phyloP scores from a whole-genome alignment of 2,888 invertebrate species.

The Sepiola atlantica region DNA sequence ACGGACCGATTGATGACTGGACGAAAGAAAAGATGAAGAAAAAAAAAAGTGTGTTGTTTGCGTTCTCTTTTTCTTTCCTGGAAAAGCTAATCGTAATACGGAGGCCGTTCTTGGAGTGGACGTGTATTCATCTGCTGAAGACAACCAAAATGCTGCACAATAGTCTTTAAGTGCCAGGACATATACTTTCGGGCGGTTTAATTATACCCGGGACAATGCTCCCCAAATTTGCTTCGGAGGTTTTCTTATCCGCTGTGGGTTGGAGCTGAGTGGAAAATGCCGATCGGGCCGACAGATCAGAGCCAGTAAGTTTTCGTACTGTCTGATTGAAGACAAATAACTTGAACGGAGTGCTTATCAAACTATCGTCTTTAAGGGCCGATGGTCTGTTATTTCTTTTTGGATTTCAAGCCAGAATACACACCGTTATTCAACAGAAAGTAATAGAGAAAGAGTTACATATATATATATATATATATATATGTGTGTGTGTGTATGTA shows the following conservation, averaged over 20 bases:
- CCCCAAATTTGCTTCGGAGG: constrained; percentile 41
- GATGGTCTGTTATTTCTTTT: constrained; percentile 40
- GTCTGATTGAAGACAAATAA: constrained; percentile 39
- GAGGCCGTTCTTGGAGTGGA: neutral
- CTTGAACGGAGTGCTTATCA: neutral
- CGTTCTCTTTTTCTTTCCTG: neutral
- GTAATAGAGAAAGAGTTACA: neutral
- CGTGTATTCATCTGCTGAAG: constrained; percentile 36
- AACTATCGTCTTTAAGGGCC: constrained; percentile 12
- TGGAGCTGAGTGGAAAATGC: constrained; percentile 14
- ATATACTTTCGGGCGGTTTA: constrained; percentile 44
- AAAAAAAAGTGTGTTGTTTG: neutral
- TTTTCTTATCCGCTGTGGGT: neutral
- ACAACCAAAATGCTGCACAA: constrained; percentile 42
- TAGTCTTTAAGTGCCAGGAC: constrained; percentile 42
- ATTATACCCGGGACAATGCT: constrained; percentile 43
- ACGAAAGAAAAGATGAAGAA: neutral
- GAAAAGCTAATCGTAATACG: neutral
- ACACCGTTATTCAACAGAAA: constrained; percentile 32
- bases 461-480: constrained; percentile 17
- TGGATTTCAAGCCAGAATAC: constrained; percentile 12
- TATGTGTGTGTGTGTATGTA: neutral
- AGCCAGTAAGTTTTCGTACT: constrained; percentile 40
- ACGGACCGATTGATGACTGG: neutral
- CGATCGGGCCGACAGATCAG: neutral